Percentiles rank a stretch among this genome's conserved stretches.
Evolutionary conservation across 2,888 invertebrate genomes (phyloP).

Genomic region (Ephialtes manifestator): DNA sequence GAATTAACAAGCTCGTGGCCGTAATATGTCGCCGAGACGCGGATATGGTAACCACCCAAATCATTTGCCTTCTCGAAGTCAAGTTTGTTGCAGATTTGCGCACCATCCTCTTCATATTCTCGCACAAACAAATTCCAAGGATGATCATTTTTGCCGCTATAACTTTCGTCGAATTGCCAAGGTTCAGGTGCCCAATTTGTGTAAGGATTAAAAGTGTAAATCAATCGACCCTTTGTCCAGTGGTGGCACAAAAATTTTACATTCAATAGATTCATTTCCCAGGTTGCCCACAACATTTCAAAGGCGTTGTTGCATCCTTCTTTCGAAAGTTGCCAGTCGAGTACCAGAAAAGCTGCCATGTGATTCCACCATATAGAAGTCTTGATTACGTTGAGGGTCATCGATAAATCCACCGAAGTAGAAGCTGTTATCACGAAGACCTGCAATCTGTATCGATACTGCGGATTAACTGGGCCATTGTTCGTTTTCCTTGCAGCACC

Average conservation of each 20-base stretch:
- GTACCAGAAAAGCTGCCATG: constrained; percentile 60
- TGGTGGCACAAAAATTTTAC: constrained; percentile 67
- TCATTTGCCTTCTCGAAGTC: constrained; percentile 44
- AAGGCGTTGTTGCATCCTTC: constrained; percentile 63
- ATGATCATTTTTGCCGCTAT: constrained; percentile 13
- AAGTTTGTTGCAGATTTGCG: constrained; percentile 14
- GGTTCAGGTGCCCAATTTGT: constrained; percentile 46
- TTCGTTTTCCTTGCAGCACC: background rate
- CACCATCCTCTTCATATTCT: background rate
- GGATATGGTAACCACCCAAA: constrained; percentile 46
- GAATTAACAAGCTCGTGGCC: background rate
- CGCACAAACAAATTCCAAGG: constrained; percentile 46
- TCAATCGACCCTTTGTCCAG: constrained; percentile 13
- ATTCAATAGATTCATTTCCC: constrained; percentile 68
- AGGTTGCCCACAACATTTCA: constrained; percentile 59
- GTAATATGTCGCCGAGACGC: background rate
- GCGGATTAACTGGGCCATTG: background rate
- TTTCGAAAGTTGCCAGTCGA: constrained; percentile 29
- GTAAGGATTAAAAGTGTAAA: constrained; percentile 71
- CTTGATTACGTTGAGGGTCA: constrained; percentile 9
- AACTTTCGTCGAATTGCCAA: constrained; percentile 62
- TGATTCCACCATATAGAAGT: constrained; percentile 72
- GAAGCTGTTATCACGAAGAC: constrained; percentile 20
- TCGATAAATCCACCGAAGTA: background rate
- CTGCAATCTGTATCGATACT: constrained; percentile 13